Percentiles rank a stretch among this genome's conserved stretches.
Evolutionary conservation across 2,888 invertebrate species (phyloP).

Genomic region (Chrysolina americana): DNA sequence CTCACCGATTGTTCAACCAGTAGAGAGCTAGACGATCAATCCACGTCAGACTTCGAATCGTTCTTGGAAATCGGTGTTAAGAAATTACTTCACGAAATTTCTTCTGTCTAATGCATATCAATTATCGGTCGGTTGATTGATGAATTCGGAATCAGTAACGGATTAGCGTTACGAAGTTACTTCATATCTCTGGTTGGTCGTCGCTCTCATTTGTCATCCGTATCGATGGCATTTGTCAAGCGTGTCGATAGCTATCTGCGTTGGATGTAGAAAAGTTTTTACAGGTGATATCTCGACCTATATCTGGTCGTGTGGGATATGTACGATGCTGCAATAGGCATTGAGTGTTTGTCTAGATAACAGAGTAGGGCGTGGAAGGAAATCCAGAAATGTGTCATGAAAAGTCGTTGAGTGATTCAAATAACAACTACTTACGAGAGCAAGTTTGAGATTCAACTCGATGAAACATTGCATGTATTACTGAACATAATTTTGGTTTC

Average conservation of each 20-base stretch:
- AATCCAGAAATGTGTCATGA: background rate
- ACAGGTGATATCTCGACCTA: slow-evolving; percentile 28
- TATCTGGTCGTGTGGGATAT: background rate
- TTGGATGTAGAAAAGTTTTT: slow-evolving; percentile 35
- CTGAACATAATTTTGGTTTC: no score
- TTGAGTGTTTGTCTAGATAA: background rate
- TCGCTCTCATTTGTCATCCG: slow-evolving; percentile 1
- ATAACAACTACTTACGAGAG: background rate
- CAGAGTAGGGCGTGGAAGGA: background rate
- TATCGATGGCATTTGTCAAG: slow-evolving; percentile 33
- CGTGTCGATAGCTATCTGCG: slow-evolving; percentile 32
- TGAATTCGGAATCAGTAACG: slow-evolving; percentile 8
- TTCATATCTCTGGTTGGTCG: background rate
- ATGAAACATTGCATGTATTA: no score
- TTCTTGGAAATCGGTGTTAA: background rate
- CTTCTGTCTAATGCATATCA: background rate
- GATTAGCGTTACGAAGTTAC: background rate
- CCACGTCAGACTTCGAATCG: background rate
- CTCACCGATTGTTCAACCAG: background rate
- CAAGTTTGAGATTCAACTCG: no score
- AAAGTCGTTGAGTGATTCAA: background rate
- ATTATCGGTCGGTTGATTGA: slow-evolving; percentile 2
- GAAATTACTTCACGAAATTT: slow-evolving; percentile 2
- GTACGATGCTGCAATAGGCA: background rate
- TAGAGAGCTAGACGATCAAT: background rate